Conservation (phyloP, 2,888 invertebrate species). For the Seira sanloemensis region DNA sequence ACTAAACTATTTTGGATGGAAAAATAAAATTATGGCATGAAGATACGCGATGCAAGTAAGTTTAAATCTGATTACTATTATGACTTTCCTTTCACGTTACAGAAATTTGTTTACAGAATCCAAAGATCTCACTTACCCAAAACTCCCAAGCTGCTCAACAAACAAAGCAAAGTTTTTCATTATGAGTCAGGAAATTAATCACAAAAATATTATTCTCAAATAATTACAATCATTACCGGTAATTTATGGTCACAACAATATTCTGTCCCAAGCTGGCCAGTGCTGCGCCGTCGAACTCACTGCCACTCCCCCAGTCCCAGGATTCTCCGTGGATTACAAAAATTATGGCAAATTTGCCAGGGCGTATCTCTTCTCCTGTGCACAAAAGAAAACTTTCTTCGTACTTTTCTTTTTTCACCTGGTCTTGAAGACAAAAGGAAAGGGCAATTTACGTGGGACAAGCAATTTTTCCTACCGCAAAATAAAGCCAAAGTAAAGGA, state of each 20-base stretch:
- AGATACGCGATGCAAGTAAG: not conserved
- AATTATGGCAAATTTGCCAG: constrained; percentile 79
- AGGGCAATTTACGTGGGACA: too few relatives aligned
- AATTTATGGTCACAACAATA: constrained; percentile 90
- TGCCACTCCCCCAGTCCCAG: constrained; percentile 97
- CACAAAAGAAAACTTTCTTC: too few relatives aligned
- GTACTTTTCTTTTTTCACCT: too few relatives aligned
- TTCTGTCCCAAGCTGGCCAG: constrained; percentile 93
- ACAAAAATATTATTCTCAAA: not conserved
- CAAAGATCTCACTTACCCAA: constrained; percentile 33
- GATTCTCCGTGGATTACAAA: constrained; percentile 94
- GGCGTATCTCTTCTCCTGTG: constrained; percentile 70
- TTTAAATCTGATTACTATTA: not conserved
- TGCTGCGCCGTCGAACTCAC: constrained; percentile 96
- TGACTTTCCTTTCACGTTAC: too few relatives aligned
- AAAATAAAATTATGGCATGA: not conserved
- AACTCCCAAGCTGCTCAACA: constrained; percentile 31
- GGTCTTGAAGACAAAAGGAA: not conserved
- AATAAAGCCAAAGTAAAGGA: not conserved
- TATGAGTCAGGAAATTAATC: not conserved
- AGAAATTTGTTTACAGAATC: not conserved
- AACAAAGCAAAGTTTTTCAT: not conserved
- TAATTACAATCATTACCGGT: constrained; percentile 78
- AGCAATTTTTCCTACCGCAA: too few relatives aligned
- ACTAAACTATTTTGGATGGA: too few relatives aligned